These are phyloP conservation scores for Gymnarchus niloticus DNA, from an alignment of 2,113 vertebrate genomes.

Conservation along the genomic window DNA sequence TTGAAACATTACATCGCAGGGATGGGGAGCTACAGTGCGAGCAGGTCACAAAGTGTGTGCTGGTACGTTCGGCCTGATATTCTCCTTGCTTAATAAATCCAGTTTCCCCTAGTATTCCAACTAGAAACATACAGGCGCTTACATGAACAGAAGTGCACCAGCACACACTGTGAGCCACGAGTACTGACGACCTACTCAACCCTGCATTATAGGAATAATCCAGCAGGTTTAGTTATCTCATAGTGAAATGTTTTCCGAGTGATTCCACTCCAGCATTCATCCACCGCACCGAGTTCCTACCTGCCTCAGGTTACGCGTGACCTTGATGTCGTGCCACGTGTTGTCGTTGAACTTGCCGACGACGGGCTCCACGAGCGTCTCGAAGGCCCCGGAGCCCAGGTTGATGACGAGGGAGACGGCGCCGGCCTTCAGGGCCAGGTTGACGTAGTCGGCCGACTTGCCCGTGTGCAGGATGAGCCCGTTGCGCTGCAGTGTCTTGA, in stretches of 20 bases:
- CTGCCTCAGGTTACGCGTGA: constrained; percentile 97
- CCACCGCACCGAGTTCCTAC: constrained; percentile 66
- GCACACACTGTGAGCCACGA: background rate
- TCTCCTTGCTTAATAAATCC: background rate
- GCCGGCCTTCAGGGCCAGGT: constrained; percentile 92
- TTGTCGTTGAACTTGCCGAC: constrained; percentile 99
- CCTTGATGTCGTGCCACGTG: constrained; percentile 96
- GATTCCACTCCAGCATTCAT: background rate
- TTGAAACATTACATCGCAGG: background rate
- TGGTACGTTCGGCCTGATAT: background rate
- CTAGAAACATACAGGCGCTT: no score
- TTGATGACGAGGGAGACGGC: constrained; percentile 96
- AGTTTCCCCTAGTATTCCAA: background rate
- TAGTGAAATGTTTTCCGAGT: background rate
- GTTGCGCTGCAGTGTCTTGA: constrained; percentile 96
- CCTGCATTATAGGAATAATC: background rate
- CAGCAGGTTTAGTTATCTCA: background rate
- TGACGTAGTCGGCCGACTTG: constrained; percentile 96
- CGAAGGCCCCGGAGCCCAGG: constrained; percentile 95
- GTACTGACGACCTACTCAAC: background rate
- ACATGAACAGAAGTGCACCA: background rate
- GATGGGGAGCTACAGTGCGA: background rate
- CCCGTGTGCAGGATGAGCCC: constrained; percentile 97
- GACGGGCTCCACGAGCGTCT: constrained; percentile 96
- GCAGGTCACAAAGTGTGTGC: background rate